Percentiles rank a stretch among this genome's conserved stretches.
phyloP scores from a whole-genome alignment of 2,113 vertebrate genomes.

The Collichthys lucidus region DNA sequence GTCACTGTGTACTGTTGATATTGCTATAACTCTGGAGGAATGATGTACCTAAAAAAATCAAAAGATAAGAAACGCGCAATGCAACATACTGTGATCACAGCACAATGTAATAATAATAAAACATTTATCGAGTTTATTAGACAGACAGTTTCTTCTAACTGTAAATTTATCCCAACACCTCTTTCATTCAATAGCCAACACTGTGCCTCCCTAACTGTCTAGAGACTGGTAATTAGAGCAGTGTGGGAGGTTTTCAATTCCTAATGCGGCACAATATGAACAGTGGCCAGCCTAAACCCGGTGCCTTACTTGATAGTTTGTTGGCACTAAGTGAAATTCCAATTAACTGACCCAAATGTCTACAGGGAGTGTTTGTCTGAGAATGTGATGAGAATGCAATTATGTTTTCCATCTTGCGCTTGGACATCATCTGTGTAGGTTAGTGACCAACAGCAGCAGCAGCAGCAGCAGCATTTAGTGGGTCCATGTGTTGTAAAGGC shows the following conservation, averaged over 20 bases:
- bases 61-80: constrained; percentile 8
- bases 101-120: background rate
- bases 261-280: constrained; percentile 65
- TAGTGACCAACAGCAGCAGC: constrained; percentile 13
- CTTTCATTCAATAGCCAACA: constrained; percentile 37
- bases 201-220: constrained; percentile 49
- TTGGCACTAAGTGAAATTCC: constrained; percentile 71
- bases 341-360: constrained; percentile 76
- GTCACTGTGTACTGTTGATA: constrained; percentile 26
- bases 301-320: constrained; percentile 66
- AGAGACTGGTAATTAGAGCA: constrained; percentile 72
- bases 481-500: background rate
- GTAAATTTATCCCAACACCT: constrained; percentile 36
- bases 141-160: constrained; percentile 34
- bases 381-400: constrained; percentile 63
- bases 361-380: constrained; percentile 65
- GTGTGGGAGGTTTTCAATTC: constrained; percentile 72
- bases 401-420: constrained; percentile 60
- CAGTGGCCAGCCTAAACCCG: constrained; percentile 63
- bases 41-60: constrained; percentile 19
- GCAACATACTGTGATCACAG: background rate
- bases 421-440: constrained; percentile 15
- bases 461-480: constrained; percentile 13
- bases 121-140: constrained; percentile 29
- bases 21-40: constrained; percentile 26